These are phyloP conservation scores for Nilaparvata lugens DNA, from an alignment of 1,140 invertebrate species.

Conservation along the genomic window DNA sequence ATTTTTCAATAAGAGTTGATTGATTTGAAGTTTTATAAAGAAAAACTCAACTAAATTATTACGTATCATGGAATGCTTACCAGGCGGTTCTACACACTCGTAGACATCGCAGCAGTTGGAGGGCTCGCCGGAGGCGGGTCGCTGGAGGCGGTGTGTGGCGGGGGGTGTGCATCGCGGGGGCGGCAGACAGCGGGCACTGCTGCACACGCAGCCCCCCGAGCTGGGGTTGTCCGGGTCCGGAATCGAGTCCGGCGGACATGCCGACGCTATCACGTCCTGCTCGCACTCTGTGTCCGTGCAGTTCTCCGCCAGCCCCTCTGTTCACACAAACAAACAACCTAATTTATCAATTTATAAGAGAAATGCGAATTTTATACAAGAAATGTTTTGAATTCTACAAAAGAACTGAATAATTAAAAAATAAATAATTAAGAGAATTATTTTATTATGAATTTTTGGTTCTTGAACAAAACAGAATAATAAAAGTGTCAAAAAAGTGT, in stretches of 20 bases:
- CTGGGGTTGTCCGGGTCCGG: not conserved
- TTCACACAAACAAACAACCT: not conserved
- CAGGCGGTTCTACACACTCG: slow-evolving; percentile 20
- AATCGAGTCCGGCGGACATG: slow-evolving; percentile 25
- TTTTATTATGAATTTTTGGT: no score
- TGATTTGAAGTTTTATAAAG: not conserved
- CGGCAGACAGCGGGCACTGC: slow-evolving; percentile 12
- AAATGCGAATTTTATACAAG: no score
- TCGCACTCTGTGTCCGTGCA: not conserved
- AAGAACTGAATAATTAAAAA: no score
- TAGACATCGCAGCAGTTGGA: slow-evolving; percentile 28
- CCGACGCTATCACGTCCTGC: not conserved
- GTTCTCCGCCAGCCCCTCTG: not conserved
- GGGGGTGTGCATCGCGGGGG: slow-evolving; percentile 16
- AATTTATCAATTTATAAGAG: no score
- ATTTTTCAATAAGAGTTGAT: no score
- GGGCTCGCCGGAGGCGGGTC: slow-evolving; percentile 17
- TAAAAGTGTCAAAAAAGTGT: no score
- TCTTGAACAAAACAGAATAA: no score
- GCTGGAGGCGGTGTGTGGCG: slow-evolving; percentile 5
- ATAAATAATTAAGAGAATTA: no score
- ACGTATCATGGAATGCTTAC: slow-evolving; percentile 12
- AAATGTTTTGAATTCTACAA: no score
- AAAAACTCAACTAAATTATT: slow-evolving; percentile 1
- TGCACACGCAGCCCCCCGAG: slow-evolving; percentile 21